These are phyloP conservation scores for Sebastes matsubarae DNA, from an alignment of 2,797 vertebrate genomes.

Conservation along the genomic window DNA sequence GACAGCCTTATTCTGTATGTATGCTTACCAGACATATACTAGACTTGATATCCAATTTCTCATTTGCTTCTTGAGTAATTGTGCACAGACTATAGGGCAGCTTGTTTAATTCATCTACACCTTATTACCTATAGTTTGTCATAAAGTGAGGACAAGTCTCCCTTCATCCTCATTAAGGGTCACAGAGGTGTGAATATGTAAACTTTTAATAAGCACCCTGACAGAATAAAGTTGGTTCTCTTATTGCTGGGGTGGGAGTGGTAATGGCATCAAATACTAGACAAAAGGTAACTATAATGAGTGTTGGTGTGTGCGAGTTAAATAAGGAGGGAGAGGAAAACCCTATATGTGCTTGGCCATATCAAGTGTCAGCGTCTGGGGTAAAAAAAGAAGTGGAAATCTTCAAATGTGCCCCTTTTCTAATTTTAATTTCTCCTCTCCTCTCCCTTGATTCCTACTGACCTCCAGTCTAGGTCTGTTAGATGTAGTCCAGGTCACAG, in stretches of 20 bases:
- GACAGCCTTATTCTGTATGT: neutral
- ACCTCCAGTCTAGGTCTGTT: conserved; percentile 84
- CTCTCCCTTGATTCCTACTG: conserved; percentile 75
- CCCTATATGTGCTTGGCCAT: neutral
- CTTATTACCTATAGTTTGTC: conserved; percentile 75
- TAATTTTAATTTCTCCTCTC: conserved; percentile 13
- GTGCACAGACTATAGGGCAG: conserved; percentile 22
- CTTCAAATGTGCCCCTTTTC: conserved; percentile 11
- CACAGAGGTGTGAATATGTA: conserved; percentile 82
- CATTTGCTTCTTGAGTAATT: neutral
- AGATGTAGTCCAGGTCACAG: conserved; percentile 82
- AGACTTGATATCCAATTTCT: neutral
- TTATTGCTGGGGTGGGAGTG: conserved; percentile 72
- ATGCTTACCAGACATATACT: neutral
- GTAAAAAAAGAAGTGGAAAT: conserved; percentile 8
- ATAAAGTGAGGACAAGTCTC: conserved; percentile 68
- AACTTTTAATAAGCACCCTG: conserved; percentile 81
- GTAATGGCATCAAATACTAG: conserved; percentile 69
- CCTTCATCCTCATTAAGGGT: conserved; percentile 79
- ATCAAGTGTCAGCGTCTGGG: neutral
- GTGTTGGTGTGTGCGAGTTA: conserved; percentile 17
- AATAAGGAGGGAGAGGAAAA: neutral
- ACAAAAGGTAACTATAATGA: conserved; percentile 72
- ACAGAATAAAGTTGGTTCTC: conserved; percentile 76
- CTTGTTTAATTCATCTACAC: conserved; percentile 37